phyloP scores from a whole-genome alignment of 64 coral and sea anemone species.

The Dendronephthya gigantea region DNA sequence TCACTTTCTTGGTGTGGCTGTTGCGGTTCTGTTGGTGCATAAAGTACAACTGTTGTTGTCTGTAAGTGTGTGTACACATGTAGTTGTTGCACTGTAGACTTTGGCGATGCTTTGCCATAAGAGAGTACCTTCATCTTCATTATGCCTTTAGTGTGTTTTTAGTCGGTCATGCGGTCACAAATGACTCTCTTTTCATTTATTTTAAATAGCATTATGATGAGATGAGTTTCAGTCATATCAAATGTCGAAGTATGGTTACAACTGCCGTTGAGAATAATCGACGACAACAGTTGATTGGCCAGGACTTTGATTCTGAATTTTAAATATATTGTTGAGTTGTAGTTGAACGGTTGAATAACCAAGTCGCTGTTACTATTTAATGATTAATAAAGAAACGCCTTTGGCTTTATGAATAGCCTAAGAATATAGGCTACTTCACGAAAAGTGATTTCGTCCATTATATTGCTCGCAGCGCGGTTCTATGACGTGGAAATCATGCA shows the following conservation, averaged over 20 bases:
- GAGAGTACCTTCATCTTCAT: too few species aligned
- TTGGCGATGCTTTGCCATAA: too few species aligned
- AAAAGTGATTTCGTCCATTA: too few species aligned
- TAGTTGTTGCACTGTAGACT: too few species aligned
- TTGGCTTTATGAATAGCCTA: not conserved
- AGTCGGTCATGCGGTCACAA: not conserved
- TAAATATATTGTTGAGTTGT: not conserved
- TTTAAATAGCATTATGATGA: not conserved
- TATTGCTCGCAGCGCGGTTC: too few species aligned
- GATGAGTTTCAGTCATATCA: not conserved
- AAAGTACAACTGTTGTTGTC: not conserved
- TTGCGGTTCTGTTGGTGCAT: not conserved
- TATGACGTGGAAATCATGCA: too few species aligned
- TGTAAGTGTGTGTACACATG: too few species aligned
- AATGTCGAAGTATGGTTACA: not conserved
- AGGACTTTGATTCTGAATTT: not conserved
- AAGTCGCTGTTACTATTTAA: not conserved
- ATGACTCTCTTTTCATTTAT: not conserved
- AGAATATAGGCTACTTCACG: too few species aligned
- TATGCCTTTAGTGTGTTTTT: too few species aligned
- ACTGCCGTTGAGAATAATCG: not conserved
- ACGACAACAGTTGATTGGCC: not conserved
- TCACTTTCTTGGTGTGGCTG: slow-evolving; percentile 6
- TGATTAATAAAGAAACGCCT: not conserved
- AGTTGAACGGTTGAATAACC: not conserved